Evolutionary conservation across 1,140 invertebrate genomes (phyloP), one percentile per base, ranked within the genome.

Genomic region (Campoletis sonorensis): DNA sequence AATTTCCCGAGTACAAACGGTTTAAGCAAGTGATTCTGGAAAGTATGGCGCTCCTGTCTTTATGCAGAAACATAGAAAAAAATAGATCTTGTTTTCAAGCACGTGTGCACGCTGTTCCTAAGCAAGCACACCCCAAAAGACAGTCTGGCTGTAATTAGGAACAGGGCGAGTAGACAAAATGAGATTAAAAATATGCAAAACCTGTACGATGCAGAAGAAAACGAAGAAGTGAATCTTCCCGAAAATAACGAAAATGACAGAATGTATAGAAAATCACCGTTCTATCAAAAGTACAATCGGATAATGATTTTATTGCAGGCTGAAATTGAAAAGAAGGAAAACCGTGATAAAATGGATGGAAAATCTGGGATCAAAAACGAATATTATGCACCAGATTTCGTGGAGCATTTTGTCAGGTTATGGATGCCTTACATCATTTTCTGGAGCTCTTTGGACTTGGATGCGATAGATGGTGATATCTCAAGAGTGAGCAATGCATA

Each of bases 401-500:
- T 68, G 0, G 40, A 81, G n/a, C 58, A 83, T 16, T 4, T 83
- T 4, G 23, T 75, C 16, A 27, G 21, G 10, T 49, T 51, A 23
- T 79, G 68, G 51, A 79, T 83, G 79, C 76, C 82, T 3, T 81
- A 83, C 16, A 40, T 64, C 16, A n/a, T 75, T 49, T 45, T 79
- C 11, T 83, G 82, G 79, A 72, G 49, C n/a, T 23, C 68, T 0
- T 33, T 83, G n/a, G 15, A 64, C 51, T 21, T 83, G 18, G 70
- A 83, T 73, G 0, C 71, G 0, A n/a, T 82, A 1, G 78, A 51
- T 70, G 5, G 13, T 5, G 54, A 75, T 61, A 75, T 81, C 71
- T 78, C 82, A 16, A 27, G 79, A 79, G 18, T 83, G 4, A 81
- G 67, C 21, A 83, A 83, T 37, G 79, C 79, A 13, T 83, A 79